Evolutionary conservation across 2,797 vertebrate species (phyloP), one percentile per base, ranked within the genome.

Genomic region (Coreius guichenoti): DNA sequence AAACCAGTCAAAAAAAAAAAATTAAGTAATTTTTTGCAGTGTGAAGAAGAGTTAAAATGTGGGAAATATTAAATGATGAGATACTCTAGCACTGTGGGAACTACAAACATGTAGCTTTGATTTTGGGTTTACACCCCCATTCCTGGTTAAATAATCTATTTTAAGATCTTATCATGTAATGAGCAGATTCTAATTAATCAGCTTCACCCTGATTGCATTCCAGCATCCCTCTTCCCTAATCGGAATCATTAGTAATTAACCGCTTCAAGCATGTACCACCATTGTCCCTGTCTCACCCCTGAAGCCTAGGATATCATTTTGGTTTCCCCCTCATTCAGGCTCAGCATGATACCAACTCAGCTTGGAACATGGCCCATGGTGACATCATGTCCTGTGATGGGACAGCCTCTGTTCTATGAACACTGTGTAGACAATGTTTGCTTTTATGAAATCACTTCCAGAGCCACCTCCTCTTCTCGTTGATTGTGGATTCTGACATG

Each of bases 191-290:
- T 61, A 87, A 92, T 92, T 91, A 91, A 93, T 93, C 89, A 91
- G 87, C 83, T 82, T 87, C 80, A 81, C 75, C 85, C 70, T 36
- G 79, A 88, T 92, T 89, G 90, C 89, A 72, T 89, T 81, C 85
- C 58, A 63, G 45, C 89, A 88, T 91, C 84, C 89, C 54, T 79
- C 88, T 77, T 85, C 87, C 33, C 61, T 83, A 86, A 81, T 88
- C 84, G 74, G 70, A 92, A 87, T 90, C 89, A 86, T 89, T 88
- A 87, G 88, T 89, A 92, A 93, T 93, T 92, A 93, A 90, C 90
- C 65, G 90, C 87, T 88, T 88, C 84, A 87, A 74, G 79, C 91
- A 88, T 90, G 90, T 88, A 82, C 76, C 87, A 86, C 86, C 69
- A 79, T 69, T 87, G 85, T 82, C 89, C 86, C 90, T 87, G 83